Conservation (phyloP, 2,797 vertebrate genomes). For the Neosilurus mollespiculum region DNA sequence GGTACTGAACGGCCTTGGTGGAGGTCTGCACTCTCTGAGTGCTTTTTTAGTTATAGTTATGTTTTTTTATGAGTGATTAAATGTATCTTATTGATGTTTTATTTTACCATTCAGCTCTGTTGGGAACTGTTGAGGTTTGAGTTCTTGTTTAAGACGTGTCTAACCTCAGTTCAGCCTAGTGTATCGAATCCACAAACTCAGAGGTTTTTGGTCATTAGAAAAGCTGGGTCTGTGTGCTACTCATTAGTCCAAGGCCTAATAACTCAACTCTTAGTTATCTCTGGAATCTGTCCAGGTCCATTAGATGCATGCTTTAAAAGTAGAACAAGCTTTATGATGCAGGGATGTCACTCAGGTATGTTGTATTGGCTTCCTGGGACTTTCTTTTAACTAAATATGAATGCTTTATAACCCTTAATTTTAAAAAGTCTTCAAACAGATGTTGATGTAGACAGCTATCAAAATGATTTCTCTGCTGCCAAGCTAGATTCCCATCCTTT, state of each 20-base stretch:
- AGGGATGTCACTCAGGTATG: background rate
- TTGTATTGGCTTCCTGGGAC: background rate
- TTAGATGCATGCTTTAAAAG: background rate
- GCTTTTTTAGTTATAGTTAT: too few species aligned
- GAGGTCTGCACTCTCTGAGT: too few species aligned
- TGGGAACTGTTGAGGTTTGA: background rate
- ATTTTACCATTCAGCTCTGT: background rate
- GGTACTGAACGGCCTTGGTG: too few species aligned
- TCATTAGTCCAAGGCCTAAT: background rate
- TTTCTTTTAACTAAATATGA: background rate
- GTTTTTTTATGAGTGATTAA: too few species aligned
- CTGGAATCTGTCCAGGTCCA: background rate
- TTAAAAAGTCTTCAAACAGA: conserved; percentile 31
- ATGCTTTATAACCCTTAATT: conserved; percentile 13
- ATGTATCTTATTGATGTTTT: background rate
- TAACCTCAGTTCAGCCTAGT: background rate
- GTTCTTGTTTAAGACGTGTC: background rate
- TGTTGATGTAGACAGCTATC: conserved; percentile 36
- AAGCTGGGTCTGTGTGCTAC: background rate
- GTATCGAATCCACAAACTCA: background rate
- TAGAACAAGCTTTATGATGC: background rate
- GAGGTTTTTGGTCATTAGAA: background rate
- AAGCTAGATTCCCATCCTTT: conserved; percentile 59
- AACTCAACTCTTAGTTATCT: too few species aligned
- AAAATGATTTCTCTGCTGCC: conserved; percentile 25